Evolutionary conservation across 2,888 invertebrate species (phyloP), one percentile per base, ranked within the genome.

Genomic region (Rhaphigaster nebulosa): DNA sequence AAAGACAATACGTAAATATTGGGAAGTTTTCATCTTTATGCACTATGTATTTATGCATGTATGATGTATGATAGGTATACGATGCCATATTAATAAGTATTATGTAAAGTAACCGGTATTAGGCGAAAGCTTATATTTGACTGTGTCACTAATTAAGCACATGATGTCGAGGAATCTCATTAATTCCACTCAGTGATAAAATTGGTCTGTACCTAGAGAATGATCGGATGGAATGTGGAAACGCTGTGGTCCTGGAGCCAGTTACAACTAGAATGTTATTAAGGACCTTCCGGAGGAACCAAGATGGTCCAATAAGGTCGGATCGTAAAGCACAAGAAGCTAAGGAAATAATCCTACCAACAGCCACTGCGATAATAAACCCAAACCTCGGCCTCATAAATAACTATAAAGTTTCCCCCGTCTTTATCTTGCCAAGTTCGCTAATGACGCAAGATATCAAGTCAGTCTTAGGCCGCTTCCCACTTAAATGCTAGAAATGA

Each of bases 391-490:
- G 45, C 41, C 45, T 50, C 84, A 45, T 84, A 84, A 84, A 84
- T 84, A 84, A 84, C 84, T 84, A 84, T 84, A 84, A 84, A 84
- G 26, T 84, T 84, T 84, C 20, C 10, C n/a, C 45, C 45, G 84
- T 45, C 84, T 84, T 84, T 84, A 84, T 84, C 84, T 84, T 10
- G 12, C 84, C 0, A 38, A 84, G 84, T 41, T 50, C 45, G 13
- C 84, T 84, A 84, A 84, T 84, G 84, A 84, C 84, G 84, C 45
- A 26, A 84, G 84, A 84, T 84, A 84, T 45, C 84, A 84, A 84
- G 84, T 41, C 84, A n/a, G n/a, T 84, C 34, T 38, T 20, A 38
- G 38, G 34, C 70, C 20, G 8, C 18, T 41, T 84, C 45, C 45
- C n/a, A 26, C n/a, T 45, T 84, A 29, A 29, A 65, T 65, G 13